Conservation (phyloP, 2,888 invertebrate species). For the Ashinkailepas kermadecensis region DNA sequence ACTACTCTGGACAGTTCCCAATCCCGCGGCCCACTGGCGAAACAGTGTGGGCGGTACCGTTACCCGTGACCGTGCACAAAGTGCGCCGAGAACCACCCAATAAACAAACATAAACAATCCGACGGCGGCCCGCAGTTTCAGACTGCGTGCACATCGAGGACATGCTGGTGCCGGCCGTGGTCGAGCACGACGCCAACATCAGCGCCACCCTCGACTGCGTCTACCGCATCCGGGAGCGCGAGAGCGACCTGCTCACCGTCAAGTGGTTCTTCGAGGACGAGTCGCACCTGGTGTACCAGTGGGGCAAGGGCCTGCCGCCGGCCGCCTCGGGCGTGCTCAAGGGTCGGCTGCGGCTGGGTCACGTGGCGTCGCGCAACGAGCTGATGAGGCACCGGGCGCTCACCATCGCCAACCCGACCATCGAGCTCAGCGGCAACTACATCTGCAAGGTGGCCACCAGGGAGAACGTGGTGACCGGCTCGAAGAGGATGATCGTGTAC, state of each 20-base stretch:
- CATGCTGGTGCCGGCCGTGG: constrained; percentile 54
- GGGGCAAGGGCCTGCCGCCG: constrained; percentile 42
- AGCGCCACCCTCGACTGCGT: constrained; percentile 62
- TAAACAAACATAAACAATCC: too few relatives aligned
- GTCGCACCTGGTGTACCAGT: constrained; percentile 63
- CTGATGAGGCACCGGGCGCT: constrained; percentile 60
- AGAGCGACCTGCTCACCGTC: constrained; percentile 51
- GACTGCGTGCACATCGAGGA: constrained; percentile 52
- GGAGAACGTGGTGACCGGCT: constrained; percentile 36
- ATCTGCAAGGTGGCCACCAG: constrained; percentile 54
- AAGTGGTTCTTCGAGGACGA: constrained; percentile 66
- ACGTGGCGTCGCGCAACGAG: constrained; percentile 51
- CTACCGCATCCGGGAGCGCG: constrained; percentile 55
- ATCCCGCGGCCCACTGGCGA: too few relatives aligned
- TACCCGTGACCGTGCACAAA: too few relatives aligned
- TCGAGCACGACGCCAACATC: constrained; percentile 51
- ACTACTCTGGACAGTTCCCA: too few relatives aligned
- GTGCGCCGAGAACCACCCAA: too few relatives aligned
- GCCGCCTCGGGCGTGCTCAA: constrained; percentile 44
- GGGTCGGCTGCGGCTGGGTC: constrained; percentile 55
- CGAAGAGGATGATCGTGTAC: constrained; percentile 60
- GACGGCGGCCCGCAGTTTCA: neutral
- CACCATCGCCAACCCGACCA: constrained; percentile 57
- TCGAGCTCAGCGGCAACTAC: constrained; percentile 63
- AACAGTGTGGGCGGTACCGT: too few relatives aligned